Evolutionary conservation across 1,140 invertebrate genomes (phyloP).

Genomic region (Pemphigus obesinymphae): DNA sequence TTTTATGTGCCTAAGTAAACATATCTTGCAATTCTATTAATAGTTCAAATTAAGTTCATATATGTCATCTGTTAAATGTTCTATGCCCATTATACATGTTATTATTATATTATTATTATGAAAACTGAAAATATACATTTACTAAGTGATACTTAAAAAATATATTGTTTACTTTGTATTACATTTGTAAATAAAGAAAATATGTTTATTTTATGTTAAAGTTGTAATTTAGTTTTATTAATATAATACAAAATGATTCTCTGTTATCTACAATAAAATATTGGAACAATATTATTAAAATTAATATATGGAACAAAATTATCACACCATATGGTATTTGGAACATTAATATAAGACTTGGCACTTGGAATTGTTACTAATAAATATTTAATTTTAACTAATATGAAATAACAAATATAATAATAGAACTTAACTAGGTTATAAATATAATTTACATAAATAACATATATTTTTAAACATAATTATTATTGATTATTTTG

Average conservation of each 20-base stretch:
- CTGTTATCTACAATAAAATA: not conserved
- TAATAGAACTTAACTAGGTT: not conserved
- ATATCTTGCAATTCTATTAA: too few relatives aligned
- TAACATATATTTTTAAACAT: conserved; percentile 1
- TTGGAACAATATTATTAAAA: conserved; percentile 14
- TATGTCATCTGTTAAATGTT: too few relatives aligned
- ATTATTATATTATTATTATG: too few relatives aligned
- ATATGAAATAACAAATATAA: not conserved
- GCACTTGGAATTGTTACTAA: not conserved
- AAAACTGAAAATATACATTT: too few relatives aligned
- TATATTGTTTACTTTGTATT: not conserved
- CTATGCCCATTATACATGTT: too few relatives aligned
- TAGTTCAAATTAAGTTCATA: too few relatives aligned
- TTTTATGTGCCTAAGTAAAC: too few relatives aligned
- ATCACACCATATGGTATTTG: not conserved
- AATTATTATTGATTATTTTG: not conserved
- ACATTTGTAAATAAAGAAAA: not conserved
- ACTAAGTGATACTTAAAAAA: too few relatives aligned
- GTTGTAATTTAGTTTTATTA: not conserved
- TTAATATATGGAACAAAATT: too few relatives aligned
- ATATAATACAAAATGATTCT: not conserved
- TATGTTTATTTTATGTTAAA: conserved; percentile 6
- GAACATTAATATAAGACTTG: not conserved
- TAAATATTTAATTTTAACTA: conserved; percentile 7
- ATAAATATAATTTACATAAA: not conserved